Evolutionary conservation across 2,113 vertebrate species (phyloP).

Genomic region (Diphyllodes magnificus): DNA sequence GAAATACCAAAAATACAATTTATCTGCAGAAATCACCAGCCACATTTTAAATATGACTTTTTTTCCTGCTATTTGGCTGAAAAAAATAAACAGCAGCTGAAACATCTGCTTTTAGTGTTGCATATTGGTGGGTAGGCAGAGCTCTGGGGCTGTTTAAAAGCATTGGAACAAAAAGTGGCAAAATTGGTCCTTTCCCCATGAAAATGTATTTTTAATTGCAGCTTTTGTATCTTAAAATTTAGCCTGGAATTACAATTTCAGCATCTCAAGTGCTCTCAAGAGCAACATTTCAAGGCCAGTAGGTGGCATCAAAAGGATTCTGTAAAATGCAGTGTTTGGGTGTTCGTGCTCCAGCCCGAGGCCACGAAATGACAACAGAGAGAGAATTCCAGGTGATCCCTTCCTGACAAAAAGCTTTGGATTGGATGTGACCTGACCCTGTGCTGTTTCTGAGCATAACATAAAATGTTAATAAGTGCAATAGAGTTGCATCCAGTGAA

Average conservation of each 20-base stretch:
- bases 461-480: background rate
- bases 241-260: background rate
- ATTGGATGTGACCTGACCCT: background rate
- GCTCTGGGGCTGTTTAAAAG: background rate
- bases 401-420: background rate
- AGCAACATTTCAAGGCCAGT: background rate
- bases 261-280: background rate
- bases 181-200: background rate
- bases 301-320: slow-evolving; percentile 35
- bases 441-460: background rate
- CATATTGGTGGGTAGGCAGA: background rate
- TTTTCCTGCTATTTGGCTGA: background rate
- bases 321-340: background rate
- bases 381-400: background rate
- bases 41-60: background rate
- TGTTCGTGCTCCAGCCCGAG: background rate
- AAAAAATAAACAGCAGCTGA: background rate
- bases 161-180: background rate
- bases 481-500: background rate
- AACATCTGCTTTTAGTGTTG: background rate
- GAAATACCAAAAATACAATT: background rate
- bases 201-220: background rate
- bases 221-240: background rate
- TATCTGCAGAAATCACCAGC: background rate
- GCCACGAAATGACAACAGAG: background rate